Conservation (phyloP, 2,888 invertebrate species). For the Agrotis clavis region DNA sequence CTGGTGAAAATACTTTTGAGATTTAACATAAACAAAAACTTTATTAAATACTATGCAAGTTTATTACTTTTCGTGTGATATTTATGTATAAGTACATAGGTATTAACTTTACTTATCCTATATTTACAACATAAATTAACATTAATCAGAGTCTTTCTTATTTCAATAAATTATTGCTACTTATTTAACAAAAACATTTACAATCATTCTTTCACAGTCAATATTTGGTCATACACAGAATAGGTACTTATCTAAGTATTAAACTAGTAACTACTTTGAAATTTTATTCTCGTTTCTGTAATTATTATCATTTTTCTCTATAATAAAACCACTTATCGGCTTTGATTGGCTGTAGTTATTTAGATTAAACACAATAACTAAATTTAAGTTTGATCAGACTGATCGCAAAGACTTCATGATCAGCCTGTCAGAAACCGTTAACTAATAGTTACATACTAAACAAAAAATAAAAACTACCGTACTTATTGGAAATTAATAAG, state of each 20-base stretch:
- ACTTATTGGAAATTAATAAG: background rate
- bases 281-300: background rate
- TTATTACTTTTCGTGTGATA: slow-evolving; percentile 27
- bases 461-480: background rate
- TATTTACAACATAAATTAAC: slow-evolving; percentile 36
- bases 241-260: slow-evolving; percentile 8
- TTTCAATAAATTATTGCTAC: slow-evolving; percentile 7
- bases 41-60: slow-evolving; percentile 35
- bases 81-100: slow-evolving; percentile 6
- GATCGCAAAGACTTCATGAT: background rate
- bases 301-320: background rate
- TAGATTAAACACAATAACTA: background rate
- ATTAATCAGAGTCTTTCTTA: slow-evolving; percentile 4
- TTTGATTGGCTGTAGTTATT: background rate
- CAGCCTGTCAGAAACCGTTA: background rate
- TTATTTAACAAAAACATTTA: slow-evolving; percentile 31
- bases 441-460: background rate
- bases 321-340: background rate
- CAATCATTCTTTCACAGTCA: slow-evolving; percentile 30
- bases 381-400: background rate
- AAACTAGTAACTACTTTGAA: background rate
- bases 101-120: slow-evolving; percentile 16
- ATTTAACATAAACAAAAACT: slow-evolving; percentile 16
- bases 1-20: background rate
- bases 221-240: slow-evolving; percentile 14